phyloP scores from a whole-genome alignment of 2,888 invertebrate species.

The Xiphydria camelus region DNA sequence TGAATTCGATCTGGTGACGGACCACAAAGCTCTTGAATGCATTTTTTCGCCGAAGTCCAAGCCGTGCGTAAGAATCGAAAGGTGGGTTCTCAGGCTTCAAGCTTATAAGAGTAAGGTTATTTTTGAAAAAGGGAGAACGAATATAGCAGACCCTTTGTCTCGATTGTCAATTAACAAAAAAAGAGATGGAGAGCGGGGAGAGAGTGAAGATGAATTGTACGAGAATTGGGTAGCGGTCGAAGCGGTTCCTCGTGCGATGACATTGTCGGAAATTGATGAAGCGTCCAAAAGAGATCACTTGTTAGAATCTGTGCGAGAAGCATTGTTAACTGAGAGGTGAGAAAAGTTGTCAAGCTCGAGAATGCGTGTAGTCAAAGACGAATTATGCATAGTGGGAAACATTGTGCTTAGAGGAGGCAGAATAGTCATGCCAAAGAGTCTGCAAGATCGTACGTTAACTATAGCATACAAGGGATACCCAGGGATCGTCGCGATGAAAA shows the following conservation, averaged over 20 bases:
- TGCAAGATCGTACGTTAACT: conserved; percentile 23
- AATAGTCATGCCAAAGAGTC: conserved; percentile 23
- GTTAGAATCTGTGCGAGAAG: conserved; percentile 13
- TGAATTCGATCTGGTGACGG: conserved; percentile 41
- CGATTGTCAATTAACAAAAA: no score
- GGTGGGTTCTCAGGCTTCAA: conserved; percentile 42
- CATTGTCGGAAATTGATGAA: conserved; percentile 12
- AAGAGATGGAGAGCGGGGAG: no score
- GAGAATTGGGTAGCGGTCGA: conserved; percentile 7
- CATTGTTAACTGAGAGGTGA: conserved; percentile 17
- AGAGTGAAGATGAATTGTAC: conserved; percentile 12
- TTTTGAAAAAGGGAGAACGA: conserved; percentile 27
- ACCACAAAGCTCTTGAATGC: conserved; percentile 41
- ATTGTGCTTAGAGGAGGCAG: conserved; percentile 25
- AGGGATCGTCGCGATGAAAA: conserved; percentile 29
- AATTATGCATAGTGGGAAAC: conserved; percentile 19
- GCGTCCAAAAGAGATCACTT: conserved; percentile 16
- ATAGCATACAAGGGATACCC: conserved; percentile 42
- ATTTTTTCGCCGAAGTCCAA: conserved; percentile 28
- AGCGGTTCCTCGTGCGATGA: conserved; percentile 12
- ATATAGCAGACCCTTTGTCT: conserved; percentile 42
- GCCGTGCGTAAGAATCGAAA: conserved; percentile 24
- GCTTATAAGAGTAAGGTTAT: conserved; percentile 34
- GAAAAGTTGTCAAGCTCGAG: conserved; percentile 7
- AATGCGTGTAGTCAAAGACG: conserved; percentile 18